These are phyloP conservation scores for Aurelia coerulea DNA, from an alignment of 30 jellyfish, hydroid and myxozoan genomes.

Conservation along the genomic window DNA sequence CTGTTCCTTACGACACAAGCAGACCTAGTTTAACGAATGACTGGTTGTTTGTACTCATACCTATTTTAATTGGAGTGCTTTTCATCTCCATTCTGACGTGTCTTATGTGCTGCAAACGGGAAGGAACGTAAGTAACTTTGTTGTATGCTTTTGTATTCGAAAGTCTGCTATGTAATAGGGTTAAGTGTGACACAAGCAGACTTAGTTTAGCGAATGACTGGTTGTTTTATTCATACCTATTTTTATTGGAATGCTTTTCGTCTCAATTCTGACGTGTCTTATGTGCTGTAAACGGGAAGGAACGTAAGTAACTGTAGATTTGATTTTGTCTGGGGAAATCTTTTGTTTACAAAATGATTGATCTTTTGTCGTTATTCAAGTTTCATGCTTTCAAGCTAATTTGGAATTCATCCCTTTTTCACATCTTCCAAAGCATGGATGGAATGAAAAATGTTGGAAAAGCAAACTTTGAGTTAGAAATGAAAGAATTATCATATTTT, in stretches of 20 bases:
- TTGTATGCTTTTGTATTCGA: background rate
- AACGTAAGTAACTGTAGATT: conserved; percentile 14
- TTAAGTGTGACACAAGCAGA: conserved; percentile 18
- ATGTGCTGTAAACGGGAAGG: conserved; percentile 84
- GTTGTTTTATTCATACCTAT: no score
- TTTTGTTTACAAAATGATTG: no score
- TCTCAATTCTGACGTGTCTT: conserved; percentile 41
- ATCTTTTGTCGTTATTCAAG: no score
- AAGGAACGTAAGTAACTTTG: conserved; percentile 60
- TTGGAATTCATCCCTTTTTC: no score
- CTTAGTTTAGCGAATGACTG: background rate
- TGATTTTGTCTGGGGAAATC: no score
- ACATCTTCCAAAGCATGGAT: no score
- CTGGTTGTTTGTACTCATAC: conserved; percentile 46
- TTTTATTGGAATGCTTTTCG: conserved; percentile 45
- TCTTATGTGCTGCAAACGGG: conserved; percentile 81
- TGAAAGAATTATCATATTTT: no score
- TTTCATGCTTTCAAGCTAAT: no score
- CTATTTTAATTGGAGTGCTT: conserved; percentile 52
- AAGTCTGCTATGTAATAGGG: no score
- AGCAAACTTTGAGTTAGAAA: no score
- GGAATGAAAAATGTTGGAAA: no score
- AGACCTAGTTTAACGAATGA: conserved; percentile 46
- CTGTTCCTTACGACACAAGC: conserved; percentile 47
- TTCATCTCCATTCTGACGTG: conserved; percentile 59